A percentile compares a stretch with the other conserved stretches of the same genome.
These are phyloP conservation scores for Carterocephalus palaemon DNA, from an alignment of 2,888 invertebrate species.

Conservation along the genomic window DNA sequence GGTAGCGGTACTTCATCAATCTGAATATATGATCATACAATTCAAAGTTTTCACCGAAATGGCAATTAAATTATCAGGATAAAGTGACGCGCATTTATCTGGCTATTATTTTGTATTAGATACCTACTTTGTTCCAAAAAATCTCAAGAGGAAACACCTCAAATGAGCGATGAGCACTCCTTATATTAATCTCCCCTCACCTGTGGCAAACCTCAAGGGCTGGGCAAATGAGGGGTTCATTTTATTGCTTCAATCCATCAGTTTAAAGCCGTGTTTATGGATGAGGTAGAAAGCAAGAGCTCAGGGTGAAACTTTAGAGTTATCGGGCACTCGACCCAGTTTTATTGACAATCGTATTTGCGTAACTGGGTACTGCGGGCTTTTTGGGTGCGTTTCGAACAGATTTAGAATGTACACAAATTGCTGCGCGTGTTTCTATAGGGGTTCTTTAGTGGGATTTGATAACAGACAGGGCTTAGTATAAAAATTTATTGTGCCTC, in stretches of 20 bases:
- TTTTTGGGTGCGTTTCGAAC: slow-evolving; percentile 21
- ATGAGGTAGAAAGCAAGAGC: slow-evolving; percentile 31
- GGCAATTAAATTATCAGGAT: too few species aligned
- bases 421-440: background rate
- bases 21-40: too few species aligned
- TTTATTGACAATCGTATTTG: slow-evolving; percentile 43
- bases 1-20: too few species aligned
- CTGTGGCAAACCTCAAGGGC: slow-evolving; percentile 25
- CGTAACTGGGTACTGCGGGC: slow-evolving; percentile 31
- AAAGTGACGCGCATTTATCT: too few species aligned
- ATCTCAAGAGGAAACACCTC: background rate
- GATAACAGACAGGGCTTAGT: too few species aligned
- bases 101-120: too few species aligned
- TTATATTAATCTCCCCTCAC: slow-evolving; percentile 32
- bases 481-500: too few species aligned
- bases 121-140: background rate
- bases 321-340: slow-evolving; percentile 35
- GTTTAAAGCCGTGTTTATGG: slow-evolving; percentile 36
- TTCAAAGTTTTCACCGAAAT: too few species aligned
- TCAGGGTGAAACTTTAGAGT: slow-evolving; percentile 35
- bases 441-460: too few species aligned
- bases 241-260: slow-evolving; percentile 35
- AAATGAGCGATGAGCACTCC: too few species aligned
- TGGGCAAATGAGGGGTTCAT: slow-evolving; percentile 31
- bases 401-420: slow-evolving; percentile 15